These are phyloP conservation scores for Matsumyia berberina DNA, from an alignment of 2,888 invertebrate genomes.

Conservation along the genomic window DNA sequence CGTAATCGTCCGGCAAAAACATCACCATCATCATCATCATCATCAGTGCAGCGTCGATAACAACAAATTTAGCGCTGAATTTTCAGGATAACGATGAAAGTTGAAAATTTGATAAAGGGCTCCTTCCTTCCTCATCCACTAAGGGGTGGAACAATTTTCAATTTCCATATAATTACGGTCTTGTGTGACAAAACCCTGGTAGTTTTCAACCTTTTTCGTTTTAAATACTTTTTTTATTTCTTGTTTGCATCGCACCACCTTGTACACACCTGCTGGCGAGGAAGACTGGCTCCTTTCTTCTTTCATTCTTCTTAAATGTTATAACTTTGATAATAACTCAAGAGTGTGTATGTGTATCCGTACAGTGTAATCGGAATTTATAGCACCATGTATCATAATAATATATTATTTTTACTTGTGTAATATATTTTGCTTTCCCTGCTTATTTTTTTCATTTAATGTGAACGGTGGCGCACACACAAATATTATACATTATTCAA, in stretches of 20 bases:
- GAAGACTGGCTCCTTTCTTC: slow-evolving; percentile 42
- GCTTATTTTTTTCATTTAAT: slow-evolving; percentile 41
- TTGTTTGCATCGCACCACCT: slow-evolving; percentile 49
- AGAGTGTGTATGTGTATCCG: slow-evolving; percentile 56
- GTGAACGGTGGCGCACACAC: slow-evolving; percentile 44
- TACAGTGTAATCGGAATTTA: slow-evolving; percentile 71
- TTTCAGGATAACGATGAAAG: slow-evolving; percentile 45
- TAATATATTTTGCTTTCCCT: slow-evolving; percentile 42
- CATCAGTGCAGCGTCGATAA: slow-evolving; percentile 56
- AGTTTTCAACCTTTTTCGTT: slow-evolving; percentile 8
- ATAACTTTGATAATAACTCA: slow-evolving; percentile 76
- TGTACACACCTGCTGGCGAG: slow-evolving; percentile 65
- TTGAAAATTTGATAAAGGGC: slow-evolving; percentile 57
- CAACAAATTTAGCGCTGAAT: slow-evolving; percentile 38
- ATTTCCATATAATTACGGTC: slow-evolving; percentile 60
- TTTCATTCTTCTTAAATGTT: slow-evolving; percentile 70
- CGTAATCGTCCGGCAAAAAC: slow-evolving; percentile 50
- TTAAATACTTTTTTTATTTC: slow-evolving; percentile 34
- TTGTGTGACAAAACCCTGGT: slow-evolving; percentile 31
- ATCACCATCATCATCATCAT: slow-evolving; percentile 53
- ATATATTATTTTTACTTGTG: slow-evolving; percentile 55
- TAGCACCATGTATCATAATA: slow-evolving; percentile 75
- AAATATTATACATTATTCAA: slow-evolving; percentile 70
- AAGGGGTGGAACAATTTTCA: slow-evolving; percentile 22
- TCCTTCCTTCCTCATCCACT: background rate